Evolutionary conservation across 2,888 invertebrate genomes (phyloP).

Genomic region (Siphonodentalium dalli): DNA sequence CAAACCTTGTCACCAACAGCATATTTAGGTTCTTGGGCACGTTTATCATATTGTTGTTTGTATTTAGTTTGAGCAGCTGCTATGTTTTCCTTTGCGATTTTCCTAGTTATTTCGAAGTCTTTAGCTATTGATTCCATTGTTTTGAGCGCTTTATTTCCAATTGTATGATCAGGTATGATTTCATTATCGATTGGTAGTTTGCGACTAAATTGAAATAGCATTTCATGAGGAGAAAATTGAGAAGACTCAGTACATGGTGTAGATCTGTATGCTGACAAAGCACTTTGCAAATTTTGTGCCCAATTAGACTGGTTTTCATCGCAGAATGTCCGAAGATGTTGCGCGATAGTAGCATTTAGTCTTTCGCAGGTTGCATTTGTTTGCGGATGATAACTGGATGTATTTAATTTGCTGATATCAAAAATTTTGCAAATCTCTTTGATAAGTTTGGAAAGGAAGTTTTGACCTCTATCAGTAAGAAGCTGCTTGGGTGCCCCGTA

Average conservation of each 20-base stretch:
- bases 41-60: too few relatives aligned
- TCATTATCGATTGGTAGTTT: too few relatives aligned
- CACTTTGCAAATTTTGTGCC: not conserved
- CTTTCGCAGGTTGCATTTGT: not conserved
- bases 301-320: not conserved
- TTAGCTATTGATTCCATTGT: too few relatives aligned
- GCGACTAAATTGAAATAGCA: too few relatives aligned
- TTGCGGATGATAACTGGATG: not conserved
- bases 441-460: constrained; percentile 4
- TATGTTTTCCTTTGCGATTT: constrained; percentile 15
- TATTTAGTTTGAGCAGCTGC: constrained; percentile 5
- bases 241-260: not conserved
- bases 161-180: too few relatives aligned
- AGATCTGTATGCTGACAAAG: not conserved
- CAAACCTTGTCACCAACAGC: too few relatives aligned
- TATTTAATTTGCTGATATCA: not conserved
- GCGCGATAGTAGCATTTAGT: not conserved
- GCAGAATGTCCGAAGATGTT: not conserved
- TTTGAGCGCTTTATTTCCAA: too few relatives aligned
- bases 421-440: constrained; percentile 3
- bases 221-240: constrained; percentile 3
- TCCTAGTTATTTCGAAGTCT: constrained; percentile 13
- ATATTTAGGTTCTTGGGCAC: too few relatives aligned
- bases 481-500: not conserved
- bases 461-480: constrained; percentile 4